Evolutionary conservation across 2,113 vertebrate genomes (phyloP).

Genomic region (Scalopus aquaticus): DNA sequence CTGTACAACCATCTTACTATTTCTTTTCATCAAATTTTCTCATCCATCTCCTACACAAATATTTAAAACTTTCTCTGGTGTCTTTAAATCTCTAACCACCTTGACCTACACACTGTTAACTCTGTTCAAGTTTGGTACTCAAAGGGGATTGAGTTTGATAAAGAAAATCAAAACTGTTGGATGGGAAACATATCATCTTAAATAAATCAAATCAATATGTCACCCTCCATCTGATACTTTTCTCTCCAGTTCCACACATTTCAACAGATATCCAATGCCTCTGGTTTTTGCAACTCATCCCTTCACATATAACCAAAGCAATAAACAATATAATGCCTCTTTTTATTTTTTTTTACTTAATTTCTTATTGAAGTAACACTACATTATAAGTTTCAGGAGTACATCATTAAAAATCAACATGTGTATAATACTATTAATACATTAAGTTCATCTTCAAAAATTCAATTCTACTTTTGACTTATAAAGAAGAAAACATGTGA

Average conservation of each 20-base stretch:
- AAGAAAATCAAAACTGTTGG: neutral
- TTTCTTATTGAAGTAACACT: no score
- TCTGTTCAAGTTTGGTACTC: neutral
- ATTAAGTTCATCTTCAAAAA: no score
- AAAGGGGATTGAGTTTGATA: neutral
- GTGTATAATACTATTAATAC: no score
- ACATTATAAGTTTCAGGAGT: no score
- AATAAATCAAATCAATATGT: neutral
- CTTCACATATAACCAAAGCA: neutral
- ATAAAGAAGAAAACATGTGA: neutral
- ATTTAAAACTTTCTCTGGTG: neutral
- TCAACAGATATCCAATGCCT: neutral
- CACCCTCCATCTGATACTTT: neutral
- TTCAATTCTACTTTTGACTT: neutral
- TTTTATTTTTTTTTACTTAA: neutral
- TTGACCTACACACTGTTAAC: neutral
- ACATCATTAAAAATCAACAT: no score
- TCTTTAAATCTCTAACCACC: neutral
- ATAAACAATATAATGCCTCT: accelerated
- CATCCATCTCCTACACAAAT: neutral
- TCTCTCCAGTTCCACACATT: neutral
- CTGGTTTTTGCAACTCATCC: neutral
- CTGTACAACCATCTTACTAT: neutral
- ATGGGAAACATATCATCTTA: neutral
- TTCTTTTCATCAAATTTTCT: neutral